Evolutionary conservation across 2,113 vertebrate genomes (phyloP), one percentile per base, ranked within the genome.

Genomic region (Paracanthobrama guichenoti): DNA sequence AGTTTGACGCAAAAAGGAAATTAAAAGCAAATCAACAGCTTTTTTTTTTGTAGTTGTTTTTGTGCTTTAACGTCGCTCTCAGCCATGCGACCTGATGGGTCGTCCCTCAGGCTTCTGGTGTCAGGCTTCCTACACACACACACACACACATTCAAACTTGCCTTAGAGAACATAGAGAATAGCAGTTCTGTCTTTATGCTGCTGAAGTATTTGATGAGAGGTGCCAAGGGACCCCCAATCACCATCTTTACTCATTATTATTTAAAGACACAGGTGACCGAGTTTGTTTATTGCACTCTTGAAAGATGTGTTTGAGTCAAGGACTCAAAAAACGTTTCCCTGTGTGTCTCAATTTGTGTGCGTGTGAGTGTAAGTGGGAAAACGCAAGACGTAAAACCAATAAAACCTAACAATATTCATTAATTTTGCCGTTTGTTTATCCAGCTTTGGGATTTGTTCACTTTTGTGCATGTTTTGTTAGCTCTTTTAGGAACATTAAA

Each of bases 201-300:
- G 50, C 5, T 77, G 67, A 53, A 53, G 72, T 82, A 28, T 53
- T 78, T 78, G 80, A 83, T 86, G 81, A 80, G 69, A 69, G 62
- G 72, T 57, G 28, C 71, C 39, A 9, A 87, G 86, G 86, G 86
- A 76, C 57, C n/a, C 16, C 69, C 78, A 64, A 66, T 85, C 86
- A 60, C 82, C 62, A 0, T 60, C 59, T 80, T 53, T 20, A 62
- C 82, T 81, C 71, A 28, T 81, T 50, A 69, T 84, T 72, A 81
- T 84, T 84, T 78, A 74, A 84, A 74, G 76, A 60, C 85, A 73
- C 62, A 79, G 64, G 81, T 80, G 81, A 79, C 76, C 14, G 42
- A 74, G 75, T 44, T 79, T 86, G 57, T 72, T 84, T 83, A 59
- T 50, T 60, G 39, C 31, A 6, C 76, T 86, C 74, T 64, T 62